Evolutionary conservation across 2,888 invertebrate genomes (phyloP), one percentile per base, ranked within the genome.

Genomic region (Clusia tigrina): DNA sequence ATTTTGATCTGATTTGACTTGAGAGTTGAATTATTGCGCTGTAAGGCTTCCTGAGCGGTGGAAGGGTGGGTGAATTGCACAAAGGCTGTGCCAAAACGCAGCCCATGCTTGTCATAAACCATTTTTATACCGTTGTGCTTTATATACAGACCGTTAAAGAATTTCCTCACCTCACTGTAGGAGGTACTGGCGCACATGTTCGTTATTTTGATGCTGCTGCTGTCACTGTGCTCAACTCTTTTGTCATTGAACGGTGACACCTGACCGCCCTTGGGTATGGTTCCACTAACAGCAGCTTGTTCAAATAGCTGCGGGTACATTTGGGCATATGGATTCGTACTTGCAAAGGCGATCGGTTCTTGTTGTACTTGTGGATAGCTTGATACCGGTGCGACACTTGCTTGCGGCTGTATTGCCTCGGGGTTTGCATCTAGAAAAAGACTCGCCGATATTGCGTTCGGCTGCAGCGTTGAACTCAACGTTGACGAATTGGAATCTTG

Each of bases 91-190:
- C 95, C 95, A 0, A 91, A 91, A 26, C 93, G 88, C 23, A 90
- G 88, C 0, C 96, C 96, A 70, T 88, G 87, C 42, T 88, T 87
- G 78, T 95, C 94, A 75, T 91, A 93, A 12, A 94, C 89, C 82
- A 96, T 87, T 81, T 96, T 95, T 56, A 96, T 89, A 15, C 95
- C 94, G 73, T 91, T 91, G 72, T 90, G 91, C 52, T 91, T 89
- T 64, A 96, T 92, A 67, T 86, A 87, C 51, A 89, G 83, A 51
- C 92, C 92, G 3, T 89, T 88, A 81, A 96, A 96, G 75, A 95
- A 92, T 59, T 91, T 88, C 12, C 94, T 86, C 0, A 96, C 86
- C 76, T 95, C 95, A 42, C 90, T 89, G 79, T 93, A 94, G 52
- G 89, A 90, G 1, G 92, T 90, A 73, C 87, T 89, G 18, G 88